phyloP scores from a whole-genome alignment of 2,113 vertebrate species.

The Sceloporus undulatus region DNA sequence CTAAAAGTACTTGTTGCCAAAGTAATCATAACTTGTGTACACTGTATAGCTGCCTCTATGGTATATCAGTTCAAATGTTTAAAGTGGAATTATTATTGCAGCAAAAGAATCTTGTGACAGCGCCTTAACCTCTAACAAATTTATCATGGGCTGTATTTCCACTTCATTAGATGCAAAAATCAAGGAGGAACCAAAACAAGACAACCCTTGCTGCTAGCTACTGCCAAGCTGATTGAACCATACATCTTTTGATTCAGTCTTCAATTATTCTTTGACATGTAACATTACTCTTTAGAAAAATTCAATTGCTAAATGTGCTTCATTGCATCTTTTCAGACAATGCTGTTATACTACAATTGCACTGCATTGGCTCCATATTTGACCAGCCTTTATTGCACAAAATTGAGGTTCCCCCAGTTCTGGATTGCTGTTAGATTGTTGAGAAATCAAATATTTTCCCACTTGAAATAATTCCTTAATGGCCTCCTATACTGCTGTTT shows the following conservation, averaged over 20 bases:
- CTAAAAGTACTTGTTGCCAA: not conserved
- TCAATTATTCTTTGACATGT: too few relatives aligned
- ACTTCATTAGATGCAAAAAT: constrained; percentile 1
- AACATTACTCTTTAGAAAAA: not conserved
- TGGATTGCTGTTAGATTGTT: too few relatives aligned
- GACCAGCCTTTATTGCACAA: too few relatives aligned
- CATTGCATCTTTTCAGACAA: too few relatives aligned
- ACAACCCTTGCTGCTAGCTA: not conserved
- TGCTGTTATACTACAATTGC: too few relatives aligned
- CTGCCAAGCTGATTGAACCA: not conserved
- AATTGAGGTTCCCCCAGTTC: too few relatives aligned
- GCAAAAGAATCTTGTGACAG: not conserved
- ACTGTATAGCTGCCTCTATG: not conserved
- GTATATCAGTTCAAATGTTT: not conserved
- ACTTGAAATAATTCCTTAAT: too few relatives aligned
- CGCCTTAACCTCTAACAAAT: not conserved
- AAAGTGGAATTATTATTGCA: not conserved
- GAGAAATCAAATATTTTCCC: too few relatives aligned
- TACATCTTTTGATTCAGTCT: too few relatives aligned
- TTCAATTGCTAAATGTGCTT: not conserved
- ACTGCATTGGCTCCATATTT: too few relatives aligned
- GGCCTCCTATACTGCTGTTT: too few relatives aligned
- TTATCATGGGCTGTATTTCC: not conserved
- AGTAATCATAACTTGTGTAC: not conserved
- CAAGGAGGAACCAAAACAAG: not conserved